Evolutionary conservation across 1,140 invertebrate genomes (phyloP), one percentile per base, ranked within the genome.

Genomic region (Philaenus spumarius): DNA sequence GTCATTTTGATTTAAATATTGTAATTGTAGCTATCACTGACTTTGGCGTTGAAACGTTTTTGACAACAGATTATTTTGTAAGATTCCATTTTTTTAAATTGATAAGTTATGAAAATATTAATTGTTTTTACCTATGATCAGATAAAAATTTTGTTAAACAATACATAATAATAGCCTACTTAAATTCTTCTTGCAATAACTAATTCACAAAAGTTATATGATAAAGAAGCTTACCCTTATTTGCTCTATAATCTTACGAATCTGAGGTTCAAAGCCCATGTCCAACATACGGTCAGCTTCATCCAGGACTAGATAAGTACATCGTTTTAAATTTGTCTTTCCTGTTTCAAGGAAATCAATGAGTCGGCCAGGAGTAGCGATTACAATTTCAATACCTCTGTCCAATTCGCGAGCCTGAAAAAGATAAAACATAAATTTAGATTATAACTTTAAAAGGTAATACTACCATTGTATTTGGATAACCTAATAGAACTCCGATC

Each of bases 211-310:
- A 45, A 24, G 50, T 17, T 15, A 12, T 43, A 45, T 14, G 34
- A 17, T 17, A 61, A 11, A 71, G 35, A 9, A 37, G 35, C 7
- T 74, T 74, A 84, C 83, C 58, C 90, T 72, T 62, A 95, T 91
- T 74, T 95, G 90, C 67, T 90, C 86, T 45, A 97, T 82, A 69
- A 96, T 95, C 75, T 95, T 94, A 40, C 92, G 79, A 68, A 97
- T 97, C 73, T 97, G 93, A 0, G 93, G 93, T 70, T 97, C 94
- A 71, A 97, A 97, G 24, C 93, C 93, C 93, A 97, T 96, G 70
- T 97, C 94, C 59, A 97, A 75, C 94, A 97, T 97, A 37, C 94
- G 78, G 71, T 97, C 94, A 22, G 94, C 94, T 73, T 97, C 94
- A 71, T 97, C 94, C 53, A 97, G 73, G 14, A 97, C 94, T 40